Base-by-base conservation (phyloP, 2,888 invertebrate species). In the Geophilus truncorum region DNA sequence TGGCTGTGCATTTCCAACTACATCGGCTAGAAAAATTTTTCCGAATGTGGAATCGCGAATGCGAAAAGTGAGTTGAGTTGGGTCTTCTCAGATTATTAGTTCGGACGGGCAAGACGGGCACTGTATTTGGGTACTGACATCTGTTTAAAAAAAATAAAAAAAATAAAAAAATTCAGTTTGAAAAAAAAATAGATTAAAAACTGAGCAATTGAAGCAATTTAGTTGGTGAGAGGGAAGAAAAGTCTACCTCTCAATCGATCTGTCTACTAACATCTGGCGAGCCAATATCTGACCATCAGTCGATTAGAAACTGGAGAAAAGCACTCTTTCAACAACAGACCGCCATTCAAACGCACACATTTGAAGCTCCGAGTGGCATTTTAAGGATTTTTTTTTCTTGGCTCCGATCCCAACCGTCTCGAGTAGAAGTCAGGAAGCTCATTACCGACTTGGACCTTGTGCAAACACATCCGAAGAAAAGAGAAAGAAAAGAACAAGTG, bases 1-100 rank as follows among this genome's bases (percentile, higher is more conserved):
- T 94, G 88, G 95, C 95, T 88, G 95, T 93, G 89, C 96, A 97
- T 89, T 96, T 95, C 97, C 97, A 97, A 87, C 96, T 94, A 90
- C 97, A 97, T 85, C 95, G 91, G 88, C 94, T 94, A 88, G 94
- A 94, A 90, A 94, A 95, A 85, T 94, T 92, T 89, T 96, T 96
- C 90, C 95, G 94, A 90, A 95, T 94, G 90, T 95, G 94, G 90
- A 95, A 95, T 88, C 95, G 92, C 87, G 94, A 95, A 87, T 94
- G 94, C 85, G 94, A 94, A 90, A 95, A 94, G 84, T 94, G 94
- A 87, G 94, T 94, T 85, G 94, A 94, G 62, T 86, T 85, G 77
- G 84, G 84, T 80, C 84, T 83, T 81, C 84, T 81, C 82, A 84
- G 81, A 81, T 83, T 84, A 81, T 84, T 51, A 32, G 32, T 85